A percentile compares a stretch with the other conserved stretches of the same genome.
Evolutionary conservation across 1,140 invertebrate species (phyloP).

Genomic region (Branchinecta lynchi): DNA sequence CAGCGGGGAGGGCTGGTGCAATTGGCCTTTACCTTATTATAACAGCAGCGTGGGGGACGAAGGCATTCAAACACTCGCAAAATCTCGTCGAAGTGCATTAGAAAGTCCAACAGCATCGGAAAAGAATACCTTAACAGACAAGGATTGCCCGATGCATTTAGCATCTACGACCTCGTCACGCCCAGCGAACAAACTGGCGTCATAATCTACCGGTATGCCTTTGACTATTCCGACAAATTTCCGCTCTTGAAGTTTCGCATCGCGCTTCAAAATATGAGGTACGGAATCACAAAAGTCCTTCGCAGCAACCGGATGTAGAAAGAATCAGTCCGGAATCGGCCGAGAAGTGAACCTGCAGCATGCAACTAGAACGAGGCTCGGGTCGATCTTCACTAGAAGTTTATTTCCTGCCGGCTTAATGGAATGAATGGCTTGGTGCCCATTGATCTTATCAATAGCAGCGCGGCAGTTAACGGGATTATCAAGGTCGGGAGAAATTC

Average conservation of each 20-base stretch:
- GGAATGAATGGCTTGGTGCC: conserved; percentile 8
- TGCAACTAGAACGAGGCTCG: too few species aligned
- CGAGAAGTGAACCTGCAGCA: too few species aligned
- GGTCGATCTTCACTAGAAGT: conserved; percentile 1
- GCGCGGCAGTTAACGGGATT: not conserved
- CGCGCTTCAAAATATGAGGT: conserved; percentile 5
- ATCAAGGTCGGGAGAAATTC: conserved; percentile 5
- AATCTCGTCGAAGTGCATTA: conserved; percentile 1
- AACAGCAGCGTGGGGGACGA: not conserved
- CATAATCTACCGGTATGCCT: not conserved
- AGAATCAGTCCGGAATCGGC: too few species aligned
- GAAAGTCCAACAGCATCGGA: conserved; percentile 7
- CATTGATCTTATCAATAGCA: not conserved
- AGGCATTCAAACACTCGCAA: conserved; percentile 5
- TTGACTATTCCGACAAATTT: not conserved
- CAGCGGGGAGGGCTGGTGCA: conserved; percentile 3
- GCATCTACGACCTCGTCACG: not conserved
- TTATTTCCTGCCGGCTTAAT: conserved; percentile 1
- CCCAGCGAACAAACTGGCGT: not conserved
- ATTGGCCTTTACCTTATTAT: not conserved
- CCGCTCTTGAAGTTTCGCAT: conserved; percentile 7
- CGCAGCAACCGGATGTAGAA: conserved; percentile 7
- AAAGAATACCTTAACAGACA: not conserved
- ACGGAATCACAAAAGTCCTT: conserved; percentile 1
- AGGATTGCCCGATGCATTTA: not conserved